These are phyloP conservation scores for Pteromalus puparum DNA, from an alignment of 1,140 invertebrate genomes.

Conservation along the genomic window DNA sequence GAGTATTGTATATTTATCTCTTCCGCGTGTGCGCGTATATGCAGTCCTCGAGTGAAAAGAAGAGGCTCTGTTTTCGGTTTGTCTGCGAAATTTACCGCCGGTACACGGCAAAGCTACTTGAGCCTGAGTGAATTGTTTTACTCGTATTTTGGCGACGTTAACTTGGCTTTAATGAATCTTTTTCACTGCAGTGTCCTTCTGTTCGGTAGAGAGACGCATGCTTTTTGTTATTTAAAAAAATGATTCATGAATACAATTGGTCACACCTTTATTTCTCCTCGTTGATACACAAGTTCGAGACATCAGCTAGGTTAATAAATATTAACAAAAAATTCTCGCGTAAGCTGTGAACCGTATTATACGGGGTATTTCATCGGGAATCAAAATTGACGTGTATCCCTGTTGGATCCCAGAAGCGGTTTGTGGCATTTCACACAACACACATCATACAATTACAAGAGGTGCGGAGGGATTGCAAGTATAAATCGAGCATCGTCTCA, in stretches of 20 bases:
- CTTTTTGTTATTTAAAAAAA: too few relatives aligned
- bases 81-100: constrained; percentile 13
- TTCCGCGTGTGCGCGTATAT: background rate
- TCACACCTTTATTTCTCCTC: too few relatives aligned
- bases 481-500: background rate
- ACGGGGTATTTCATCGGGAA: too few relatives aligned
- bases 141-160: background rate
- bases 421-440: background rate
- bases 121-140: constrained; percentile 31
- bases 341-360: background rate
- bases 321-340: background rate
- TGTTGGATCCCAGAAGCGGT: background rate
- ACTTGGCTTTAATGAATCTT: too few relatives aligned
- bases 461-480: background rate
- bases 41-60: background rate
- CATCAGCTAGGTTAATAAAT: too few relatives aligned
- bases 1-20: background rate
- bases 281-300: too few relatives aligned
- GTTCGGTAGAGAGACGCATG: too few relatives aligned
- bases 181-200: too few relatives aligned
- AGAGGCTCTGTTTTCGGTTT: background rate
- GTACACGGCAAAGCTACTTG: constrained; percentile 36
- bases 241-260: too few relatives aligned
- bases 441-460: background rate
- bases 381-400: background rate